Evolutionary conservation across 2,888 invertebrate species (phyloP).

Genomic region (Hofmannophila pseudospretella): DNA sequence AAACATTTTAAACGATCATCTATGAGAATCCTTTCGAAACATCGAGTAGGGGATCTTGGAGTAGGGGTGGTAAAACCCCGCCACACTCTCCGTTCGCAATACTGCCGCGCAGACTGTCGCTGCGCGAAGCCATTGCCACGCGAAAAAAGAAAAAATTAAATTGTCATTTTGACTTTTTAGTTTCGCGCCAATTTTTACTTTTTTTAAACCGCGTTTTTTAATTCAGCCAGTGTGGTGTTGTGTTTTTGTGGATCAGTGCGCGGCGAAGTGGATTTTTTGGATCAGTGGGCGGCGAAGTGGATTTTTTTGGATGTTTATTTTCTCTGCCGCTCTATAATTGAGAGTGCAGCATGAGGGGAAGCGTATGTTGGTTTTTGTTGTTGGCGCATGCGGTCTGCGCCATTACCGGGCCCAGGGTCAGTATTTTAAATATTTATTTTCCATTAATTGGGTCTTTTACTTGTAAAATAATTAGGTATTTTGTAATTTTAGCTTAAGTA

Average conservation of each 20-base stretch:
- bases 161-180: constrained; percentile 19
- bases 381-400: constrained; percentile 71
- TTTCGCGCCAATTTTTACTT: constrained; percentile 25
- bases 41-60: constrained; percentile 56
- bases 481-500: too few relatives aligned
- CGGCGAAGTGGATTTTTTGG: constrained; percentile 29
- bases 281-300: constrained; percentile 44
- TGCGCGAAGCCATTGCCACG: constrained; percentile 50
- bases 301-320: constrained; percentile 56
- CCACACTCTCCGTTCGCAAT: constrained; percentile 50
- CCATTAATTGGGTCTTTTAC: too few relatives aligned
- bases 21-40: constrained; percentile 66
- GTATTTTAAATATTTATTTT: too few relatives aligned
- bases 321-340: constrained; percentile 61
- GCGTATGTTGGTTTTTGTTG: constrained; percentile 57
- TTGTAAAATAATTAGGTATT: too few relatives aligned
- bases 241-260: constrained; percentile 28
- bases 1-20: constrained; percentile 45
- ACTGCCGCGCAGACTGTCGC: constrained; percentile 52
- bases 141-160: constrained; percentile 19
- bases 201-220: constrained; percentile 17
- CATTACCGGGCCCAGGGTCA: constrained; percentile 70
- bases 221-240: constrained; percentile 11
- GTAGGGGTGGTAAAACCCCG: constrained; percentile 74
- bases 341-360: constrained; percentile 70